Evolutionary conservation across 2,797 vertebrate genomes (phyloP), one percentile per base, ranked within the genome.

Genomic region (Tamandua tetradactyla): DNA sequence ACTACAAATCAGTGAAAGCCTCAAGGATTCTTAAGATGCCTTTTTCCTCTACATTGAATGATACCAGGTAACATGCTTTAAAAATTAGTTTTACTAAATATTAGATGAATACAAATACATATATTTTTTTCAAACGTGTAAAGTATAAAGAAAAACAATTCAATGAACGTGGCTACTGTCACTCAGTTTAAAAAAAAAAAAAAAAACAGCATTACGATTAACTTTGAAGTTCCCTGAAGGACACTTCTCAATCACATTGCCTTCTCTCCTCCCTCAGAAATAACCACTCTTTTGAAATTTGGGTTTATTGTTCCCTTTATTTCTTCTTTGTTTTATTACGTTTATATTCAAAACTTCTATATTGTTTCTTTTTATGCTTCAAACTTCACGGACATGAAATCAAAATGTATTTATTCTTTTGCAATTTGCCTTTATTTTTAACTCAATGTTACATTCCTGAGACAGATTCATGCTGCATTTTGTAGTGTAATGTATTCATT

Each of bases 181-280:
- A 40, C 49, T 27, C n/a, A 68, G 35, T 1, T 11, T 7, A 42
- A n/a, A n/a, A n/a, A n/a, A n/a, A n/a, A n/a, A n/a, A n/a, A n/a
- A n/a, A n/a, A n/a, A n/a, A 62, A 66, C 17, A 27, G 14, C 10
- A 3, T 27, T 3, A 1, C 9, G 0, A 0, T 32, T 22, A 14
- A 14, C 20, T n/a, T 2, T 40, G 20, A 59, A 3, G 22, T 3
- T 3, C 49, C 72, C 40, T 0, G 10, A 7, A 20, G 69, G 52
- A 49, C 59, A 15, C 3, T 14, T 25, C 42, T 4, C 12, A 23
- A 13, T n/a, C n/a, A n/a, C n/a, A n/a, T n/a, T n/a, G n/a, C n/a
- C n/a, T n/a, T n/a, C n/a, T n/a, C n/a, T n/a, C n/a, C n/a, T 82
- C 49, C 37, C 2, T 55, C 30, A 12, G 22, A 57, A 49, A 40